Evolutionary conservation across 1,140 invertebrate species (phyloP).

Genomic region (Procambarus virginalis): DNA sequence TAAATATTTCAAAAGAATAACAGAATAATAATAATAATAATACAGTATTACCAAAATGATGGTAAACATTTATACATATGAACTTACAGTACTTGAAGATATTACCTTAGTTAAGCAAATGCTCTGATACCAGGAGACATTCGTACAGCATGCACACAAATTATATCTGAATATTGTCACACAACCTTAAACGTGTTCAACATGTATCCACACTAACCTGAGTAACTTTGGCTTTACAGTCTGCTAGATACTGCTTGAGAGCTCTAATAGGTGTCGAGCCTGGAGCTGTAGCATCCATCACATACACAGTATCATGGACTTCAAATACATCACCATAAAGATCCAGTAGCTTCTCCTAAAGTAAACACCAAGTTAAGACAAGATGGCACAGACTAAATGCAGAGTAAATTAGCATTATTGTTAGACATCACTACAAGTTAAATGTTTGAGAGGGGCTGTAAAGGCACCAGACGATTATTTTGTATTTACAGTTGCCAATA

Average conservation of each 20-base stretch:
- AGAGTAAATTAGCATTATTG: too few species aligned
- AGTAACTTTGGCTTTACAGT: constrained; percentile 75
- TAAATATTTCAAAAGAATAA: too few species aligned
- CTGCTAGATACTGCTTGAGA: constrained; percentile 77
- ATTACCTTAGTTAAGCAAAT: not conserved
- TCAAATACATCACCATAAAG: constrained; percentile 78
- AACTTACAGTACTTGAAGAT: not conserved
- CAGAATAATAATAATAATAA: too few species aligned
- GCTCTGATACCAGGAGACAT: too few species aligned
- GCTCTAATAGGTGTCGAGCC: constrained; percentile 78
- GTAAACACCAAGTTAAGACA: not conserved
- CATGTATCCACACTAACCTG: constrained; percentile 73
- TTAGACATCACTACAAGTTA: too few species aligned
- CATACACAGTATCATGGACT: constrained; percentile 77
- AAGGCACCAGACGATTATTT: too few species aligned
- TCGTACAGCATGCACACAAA: not conserved
- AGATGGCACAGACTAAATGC: too few species aligned
- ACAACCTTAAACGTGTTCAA: not conserved
- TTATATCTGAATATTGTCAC: not conserved
- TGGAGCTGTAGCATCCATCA: constrained; percentile 80
- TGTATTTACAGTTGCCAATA: too few species aligned
- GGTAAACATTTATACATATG: not conserved
- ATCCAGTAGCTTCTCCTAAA: constrained; percentile 74
- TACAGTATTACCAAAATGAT: too few species aligned
- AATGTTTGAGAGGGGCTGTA: too few species aligned